Evolutionary conservation across 1,140 invertebrate genomes (phyloP).

Genomic region (Helicoverpa armigera): DNA sequence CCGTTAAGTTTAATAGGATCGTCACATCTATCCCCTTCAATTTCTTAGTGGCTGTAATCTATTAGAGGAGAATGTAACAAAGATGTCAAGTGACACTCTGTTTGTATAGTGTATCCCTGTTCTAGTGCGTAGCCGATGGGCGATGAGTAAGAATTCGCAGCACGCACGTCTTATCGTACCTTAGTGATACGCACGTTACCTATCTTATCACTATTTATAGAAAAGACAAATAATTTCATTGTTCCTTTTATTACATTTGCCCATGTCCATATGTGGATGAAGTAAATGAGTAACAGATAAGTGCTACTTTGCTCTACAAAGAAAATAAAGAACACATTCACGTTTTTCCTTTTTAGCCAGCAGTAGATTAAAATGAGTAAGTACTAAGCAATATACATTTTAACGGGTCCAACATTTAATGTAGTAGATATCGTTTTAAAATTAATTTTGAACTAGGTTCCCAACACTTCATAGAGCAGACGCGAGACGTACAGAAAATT

Average conservation of each 20-base stretch:
- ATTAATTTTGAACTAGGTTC: too few species aligned
- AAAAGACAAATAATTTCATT: conserved; percentile 53
- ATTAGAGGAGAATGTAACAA: conserved; percentile 17
- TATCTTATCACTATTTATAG: conserved; percentile 56
- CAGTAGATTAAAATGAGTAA: too few species aligned
- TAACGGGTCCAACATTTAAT: too few species aligned
- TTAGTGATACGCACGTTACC: conserved; percentile 49
- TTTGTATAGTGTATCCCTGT: conserved; percentile 29
- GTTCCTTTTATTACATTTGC: conserved; percentile 50
- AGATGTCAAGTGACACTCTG: background rate
- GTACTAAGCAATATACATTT: too few species aligned
- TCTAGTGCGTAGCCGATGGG: conserved; percentile 17
- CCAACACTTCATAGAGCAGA: too few species aligned
- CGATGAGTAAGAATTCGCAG: conserved; percentile 51
- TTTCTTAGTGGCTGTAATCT: background rate
- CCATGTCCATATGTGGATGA: background rate
- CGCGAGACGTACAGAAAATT: too few species aligned
- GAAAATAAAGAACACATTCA: background rate
- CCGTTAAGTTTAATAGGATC: conserved; percentile 14
- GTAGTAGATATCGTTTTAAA: too few species aligned
- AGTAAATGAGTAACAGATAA: conserved; percentile 6
- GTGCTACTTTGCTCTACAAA: background rate
- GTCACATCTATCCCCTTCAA: conserved; percentile 6
- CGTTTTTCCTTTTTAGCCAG: too few species aligned
- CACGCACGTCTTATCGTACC: conserved; percentile 49